Evolutionary conservation across 2,888 invertebrate species (phyloP).

Genomic region (Syrphus vitripennis): DNA sequence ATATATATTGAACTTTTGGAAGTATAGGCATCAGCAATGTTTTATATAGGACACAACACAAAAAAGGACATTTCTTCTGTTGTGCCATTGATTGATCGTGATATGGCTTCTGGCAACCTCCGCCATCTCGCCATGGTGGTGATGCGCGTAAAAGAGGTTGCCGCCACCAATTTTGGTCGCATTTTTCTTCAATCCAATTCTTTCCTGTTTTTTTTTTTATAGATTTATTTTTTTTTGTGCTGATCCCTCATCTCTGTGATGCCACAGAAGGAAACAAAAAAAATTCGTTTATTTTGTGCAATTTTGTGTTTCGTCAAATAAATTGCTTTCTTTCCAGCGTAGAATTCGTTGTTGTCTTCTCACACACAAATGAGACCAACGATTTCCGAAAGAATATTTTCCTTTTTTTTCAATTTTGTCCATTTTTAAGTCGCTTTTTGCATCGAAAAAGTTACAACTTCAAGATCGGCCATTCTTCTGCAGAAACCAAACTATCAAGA

Average conservation of each 20-base stretch:
- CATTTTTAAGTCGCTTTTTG: conserved; percentile 21
- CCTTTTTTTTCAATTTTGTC: not conserved
- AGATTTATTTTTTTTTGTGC: conserved; percentile 17
- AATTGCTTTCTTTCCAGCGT: conserved; percentile 34
- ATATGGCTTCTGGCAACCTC: conserved; percentile 66
- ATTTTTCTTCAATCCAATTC: conserved; percentile 69
- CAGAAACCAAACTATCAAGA: not conserved
- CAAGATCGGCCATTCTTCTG: not conserved
- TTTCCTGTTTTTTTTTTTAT: conserved; percentile 32
- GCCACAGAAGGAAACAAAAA: not conserved
- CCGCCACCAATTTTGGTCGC: conserved; percentile 74
- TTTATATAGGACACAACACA: conserved; percentile 3
- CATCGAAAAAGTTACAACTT: conserved; percentile 25
- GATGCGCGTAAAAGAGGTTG: conserved; percentile 65
- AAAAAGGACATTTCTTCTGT: conserved; percentile 70
- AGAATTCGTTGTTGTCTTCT: not conserved
- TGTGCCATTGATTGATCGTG: conserved; percentile 74
- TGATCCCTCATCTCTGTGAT: conserved; percentile 27
- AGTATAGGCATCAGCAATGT: not conserved
- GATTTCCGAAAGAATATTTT: conserved; percentile 24
- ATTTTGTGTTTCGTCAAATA: conserved; percentile 71
- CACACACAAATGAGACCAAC: conserved; percentile 45
- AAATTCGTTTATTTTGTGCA: conserved; percentile 68
- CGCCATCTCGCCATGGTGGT: not conserved
- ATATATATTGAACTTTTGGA: conserved; percentile 46